phyloP scores from a whole-genome alignment of 2,888 invertebrate genomes.

The Papilio elwesi region DNA sequence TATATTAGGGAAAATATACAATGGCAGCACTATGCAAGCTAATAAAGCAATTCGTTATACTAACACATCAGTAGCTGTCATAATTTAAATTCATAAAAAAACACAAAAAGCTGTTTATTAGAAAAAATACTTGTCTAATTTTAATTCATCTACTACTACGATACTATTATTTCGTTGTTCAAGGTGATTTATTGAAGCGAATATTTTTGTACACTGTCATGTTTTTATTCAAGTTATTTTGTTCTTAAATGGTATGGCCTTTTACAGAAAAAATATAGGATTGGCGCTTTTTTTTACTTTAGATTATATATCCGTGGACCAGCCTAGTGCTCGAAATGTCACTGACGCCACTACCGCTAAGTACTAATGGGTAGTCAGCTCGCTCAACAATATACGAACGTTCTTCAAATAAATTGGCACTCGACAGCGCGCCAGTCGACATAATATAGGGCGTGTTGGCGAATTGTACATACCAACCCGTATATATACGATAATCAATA shows the following conservation, averaged over 20 bases:
- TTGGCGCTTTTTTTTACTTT: neutral
- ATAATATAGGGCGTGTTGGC: slow-evolving; percentile 74
- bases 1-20: slow-evolving; percentile 1
- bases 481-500: slow-evolving; percentile 83
- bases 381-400: slow-evolving; percentile 52
- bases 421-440: slow-evolving; percentile 63
- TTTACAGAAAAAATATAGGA: neutral
- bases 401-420: slow-evolving; percentile 83
- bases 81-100: too few relatives aligned
- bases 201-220: too few relatives aligned
- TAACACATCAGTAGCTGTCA: too few relatives aligned
- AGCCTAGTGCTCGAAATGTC: neutral
- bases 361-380: slow-evolving; percentile 34
- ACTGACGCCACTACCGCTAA: slow-evolving; percentile 4
- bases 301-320: neutral
- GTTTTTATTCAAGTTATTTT: too few relatives aligned
- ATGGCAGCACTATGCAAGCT: slow-evolving; percentile 7
- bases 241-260: too few relatives aligned
- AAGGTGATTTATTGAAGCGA: too few relatives aligned
- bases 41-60: neutral
- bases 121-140: too few relatives aligned
- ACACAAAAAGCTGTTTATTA: too few relatives aligned
- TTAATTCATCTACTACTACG: too few relatives aligned
- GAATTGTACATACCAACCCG: slow-evolving; percentile 70
- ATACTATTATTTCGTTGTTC: too few relatives aligned